Conservation (phyloP, 2,113 vertebrate genomes). For the Halcyon senegalensis region DNA sequence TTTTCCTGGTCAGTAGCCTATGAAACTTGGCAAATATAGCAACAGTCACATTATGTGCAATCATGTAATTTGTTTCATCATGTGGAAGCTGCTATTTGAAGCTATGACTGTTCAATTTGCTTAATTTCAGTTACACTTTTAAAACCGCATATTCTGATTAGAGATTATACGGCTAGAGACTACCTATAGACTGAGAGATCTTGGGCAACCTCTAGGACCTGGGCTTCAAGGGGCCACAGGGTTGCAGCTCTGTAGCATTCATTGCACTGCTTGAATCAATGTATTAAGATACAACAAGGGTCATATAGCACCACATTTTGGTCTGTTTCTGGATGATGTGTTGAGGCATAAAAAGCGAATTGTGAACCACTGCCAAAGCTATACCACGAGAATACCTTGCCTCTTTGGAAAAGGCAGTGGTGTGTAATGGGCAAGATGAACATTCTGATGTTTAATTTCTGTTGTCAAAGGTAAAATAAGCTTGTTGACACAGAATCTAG, state of each 20-base stretch:
- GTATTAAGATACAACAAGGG: not conserved
- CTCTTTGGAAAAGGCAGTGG: not conserved
- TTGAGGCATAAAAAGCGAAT: not conserved
- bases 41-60: slow-evolving; percentile 12
- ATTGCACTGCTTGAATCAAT: not conserved
- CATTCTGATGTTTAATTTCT: not conserved
- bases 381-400: not conserved
- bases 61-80: slow-evolving; percentile 38
- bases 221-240: not conserved
- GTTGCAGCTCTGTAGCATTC: not conserved
- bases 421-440: not conserved
- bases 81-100: slow-evolving; percentile 30
- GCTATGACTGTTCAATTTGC: not conserved
- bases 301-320: not conserved
- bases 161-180: not conserved
- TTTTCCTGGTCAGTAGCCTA: slow-evolving; percentile 20
- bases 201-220: not conserved
- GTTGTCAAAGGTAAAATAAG: not conserved
- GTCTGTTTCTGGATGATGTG: not conserved
- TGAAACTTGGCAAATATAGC: slow-evolving; percentile 37
- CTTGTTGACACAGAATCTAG: not conserved
- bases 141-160: not conserved
- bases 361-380: not conserved
- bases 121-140: slow-evolving; percentile 10
- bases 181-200: not conserved